Evolutionary conservation across 2,797 vertebrate species (phyloP).

Genomic region (Danio aesculapii): DNA sequence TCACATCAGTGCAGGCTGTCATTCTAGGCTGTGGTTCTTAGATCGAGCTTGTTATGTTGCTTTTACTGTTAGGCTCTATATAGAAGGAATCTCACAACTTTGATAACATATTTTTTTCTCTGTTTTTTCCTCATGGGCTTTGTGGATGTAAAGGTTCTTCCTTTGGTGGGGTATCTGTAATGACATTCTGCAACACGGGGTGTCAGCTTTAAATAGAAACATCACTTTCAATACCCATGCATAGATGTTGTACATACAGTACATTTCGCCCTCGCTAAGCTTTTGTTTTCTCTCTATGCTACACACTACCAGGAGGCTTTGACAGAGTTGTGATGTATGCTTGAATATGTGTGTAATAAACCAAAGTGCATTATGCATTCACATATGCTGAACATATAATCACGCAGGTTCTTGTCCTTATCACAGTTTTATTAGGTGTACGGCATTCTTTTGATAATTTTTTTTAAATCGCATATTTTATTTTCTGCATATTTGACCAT

Average conservation of each 20-base stretch:
- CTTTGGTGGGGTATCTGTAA: constrained; percentile 51
- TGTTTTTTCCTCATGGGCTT: constrained; percentile 30
- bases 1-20: neutral
- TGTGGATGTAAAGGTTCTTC: constrained; percentile 54
- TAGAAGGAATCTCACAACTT: constrained; percentile 19
- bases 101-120: constrained; percentile 19
- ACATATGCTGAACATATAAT: no score
- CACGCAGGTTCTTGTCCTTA: no score
- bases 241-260: constrained; percentile 33
- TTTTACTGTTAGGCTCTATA: neutral
- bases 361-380: no score
- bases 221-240: constrained; percentile 40
- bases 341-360: no score
- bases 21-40: neutral
- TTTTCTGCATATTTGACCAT: neutral
- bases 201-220: constrained; percentile 57
- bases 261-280: neutral
- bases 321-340: neutral
- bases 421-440: no score
- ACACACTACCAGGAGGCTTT: constrained; percentile 49
- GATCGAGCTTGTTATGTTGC: neutral
- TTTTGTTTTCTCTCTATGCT: constrained; percentile 60
- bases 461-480: no score
- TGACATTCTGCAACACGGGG: constrained; percentile 57
- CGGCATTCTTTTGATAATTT: no score